Evolutionary conservation across 2,888 invertebrate species (phyloP), one percentile per base, ranked within the genome.

Genomic region (Caenorhabditis sp.): DNA sequence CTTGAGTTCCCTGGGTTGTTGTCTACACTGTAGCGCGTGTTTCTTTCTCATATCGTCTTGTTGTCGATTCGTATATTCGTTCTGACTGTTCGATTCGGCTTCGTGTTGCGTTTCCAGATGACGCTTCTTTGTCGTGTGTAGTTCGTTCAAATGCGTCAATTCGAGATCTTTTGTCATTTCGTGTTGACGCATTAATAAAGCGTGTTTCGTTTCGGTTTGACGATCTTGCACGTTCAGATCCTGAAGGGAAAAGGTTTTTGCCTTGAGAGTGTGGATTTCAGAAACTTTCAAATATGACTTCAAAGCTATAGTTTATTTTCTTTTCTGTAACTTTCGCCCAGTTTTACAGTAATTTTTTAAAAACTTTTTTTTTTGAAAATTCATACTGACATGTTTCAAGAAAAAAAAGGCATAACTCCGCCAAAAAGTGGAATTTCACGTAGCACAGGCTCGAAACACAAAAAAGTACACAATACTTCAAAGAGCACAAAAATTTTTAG

Each of bases 1-100:
- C 92, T 96, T 96, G 85, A 99, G 92, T 90, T 97, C 96, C 90
- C 97, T 95, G 66, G 99, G 99, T 90, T 97, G 97, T 88, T 97
- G 97, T 88, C 97, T 95, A 84, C 95, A 92, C 90, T 99, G 96
- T 82, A 95, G 90, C 66, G 95, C 95, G 89, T 99, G 99, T 88
- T 95, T 96, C 90, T 97, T 97, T 84, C 94, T 91, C 87, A 99
- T 91, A 88, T 99, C 97, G 78, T 94, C 92, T 88, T 96, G 94
- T 14, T 95, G 93, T 74, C 96, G 92, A 87, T 93, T 92, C 92
- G 95, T 97, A 89, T 99, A 99, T 89, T 97, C 96, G 84, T 85
- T 88, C 83, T 90, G 90, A 70, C 84, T 87, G 6, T 69, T 67
- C 55, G 78, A 66, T 69, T 88, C 88, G 14, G 81, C 79, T 27